These are phyloP conservation scores for Schizotus pectinicornis DNA, from an alignment of 2,888 invertebrate species.

Conservation along the genomic window DNA sequence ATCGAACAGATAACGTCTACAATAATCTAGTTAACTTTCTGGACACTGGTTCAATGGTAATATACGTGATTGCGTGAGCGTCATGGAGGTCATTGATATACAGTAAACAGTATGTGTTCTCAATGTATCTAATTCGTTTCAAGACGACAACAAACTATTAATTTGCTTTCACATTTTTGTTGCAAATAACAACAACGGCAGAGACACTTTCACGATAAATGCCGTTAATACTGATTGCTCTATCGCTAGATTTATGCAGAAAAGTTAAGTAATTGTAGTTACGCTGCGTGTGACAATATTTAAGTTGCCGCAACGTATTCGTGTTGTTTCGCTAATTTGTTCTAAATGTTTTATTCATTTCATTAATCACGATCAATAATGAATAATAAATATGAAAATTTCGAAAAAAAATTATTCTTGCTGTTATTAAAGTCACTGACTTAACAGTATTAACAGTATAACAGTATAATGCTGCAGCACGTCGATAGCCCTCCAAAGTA, in stretches of 20 bases:
- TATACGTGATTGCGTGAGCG: conserved; percentile 1
- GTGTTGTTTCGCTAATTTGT: no score
- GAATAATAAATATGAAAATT: background rate
- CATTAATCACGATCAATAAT: background rate
- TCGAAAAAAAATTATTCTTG: background rate
- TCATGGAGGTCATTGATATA: background rate
- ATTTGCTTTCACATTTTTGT: conserved; percentile 29
- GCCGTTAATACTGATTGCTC: background rate
- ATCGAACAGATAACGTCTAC: background rate
- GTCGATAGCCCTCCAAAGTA: no score
- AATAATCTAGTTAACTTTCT: background rate
- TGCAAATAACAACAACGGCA: conserved; percentile 5
- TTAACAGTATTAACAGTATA: no score
- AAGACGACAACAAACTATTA: conserved; percentile 20
- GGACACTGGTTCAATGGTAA: conserved; percentile 1
- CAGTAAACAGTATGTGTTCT: background rate
- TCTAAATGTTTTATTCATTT: no score
- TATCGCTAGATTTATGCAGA: background rate
- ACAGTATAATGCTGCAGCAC: no score
- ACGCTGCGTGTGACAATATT: no score
- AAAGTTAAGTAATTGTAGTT: background rate
- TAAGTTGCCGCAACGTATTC: no score
- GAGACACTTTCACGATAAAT: conserved; percentile 22
- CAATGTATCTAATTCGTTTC: background rate
- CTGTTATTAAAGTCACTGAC: no score